These are phyloP conservation scores for Thysanoteuthis rhombus DNA, from an alignment of 2,888 invertebrate genomes.

Conservation along the genomic window DNA sequence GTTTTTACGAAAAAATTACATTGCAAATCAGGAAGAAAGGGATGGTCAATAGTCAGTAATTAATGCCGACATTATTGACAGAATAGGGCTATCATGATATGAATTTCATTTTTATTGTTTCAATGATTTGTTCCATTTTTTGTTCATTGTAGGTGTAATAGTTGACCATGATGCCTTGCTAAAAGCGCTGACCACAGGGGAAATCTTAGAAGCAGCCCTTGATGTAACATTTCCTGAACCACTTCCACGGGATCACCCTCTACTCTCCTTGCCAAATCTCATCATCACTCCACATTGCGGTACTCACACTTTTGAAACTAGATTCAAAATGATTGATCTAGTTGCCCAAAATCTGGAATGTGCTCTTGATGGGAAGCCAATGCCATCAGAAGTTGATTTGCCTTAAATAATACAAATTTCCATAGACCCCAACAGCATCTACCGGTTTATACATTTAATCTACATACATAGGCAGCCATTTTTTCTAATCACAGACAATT, in stretches of 20 bases:
- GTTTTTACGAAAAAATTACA: no score
- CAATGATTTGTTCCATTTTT: background rate
- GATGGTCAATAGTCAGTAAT: no score
- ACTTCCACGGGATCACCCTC: conserved; percentile 41
- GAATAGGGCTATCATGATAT: background rate
- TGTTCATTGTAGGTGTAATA: conserved; percentile 36
- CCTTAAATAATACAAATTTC: no score
- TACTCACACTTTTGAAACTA: conserved; percentile 36
- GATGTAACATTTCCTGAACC: conserved; percentile 50
- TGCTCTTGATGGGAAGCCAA: conserved; percentile 30
- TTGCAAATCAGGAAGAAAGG: no score
- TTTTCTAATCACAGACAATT: no score
- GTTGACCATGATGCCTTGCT: conserved; percentile 44
- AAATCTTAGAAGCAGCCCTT: conserved; percentile 43
- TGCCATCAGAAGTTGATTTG: conserved; percentile 31
- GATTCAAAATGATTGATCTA: conserved; percentile 34
- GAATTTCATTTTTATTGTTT: background rate
- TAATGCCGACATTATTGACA: no score
- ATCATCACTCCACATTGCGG: conserved; percentile 43
- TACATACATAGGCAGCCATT: no score
- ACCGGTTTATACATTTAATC: no score
- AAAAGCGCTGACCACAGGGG: conserved; percentile 37
- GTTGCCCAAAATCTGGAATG: conserved; percentile 36
- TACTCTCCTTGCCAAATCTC: conserved; percentile 40
- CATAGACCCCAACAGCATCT: background rate